Base-by-base conservation (phyloP, 2,888 invertebrate genomes). In the Lamellibrachia columna region DNA sequence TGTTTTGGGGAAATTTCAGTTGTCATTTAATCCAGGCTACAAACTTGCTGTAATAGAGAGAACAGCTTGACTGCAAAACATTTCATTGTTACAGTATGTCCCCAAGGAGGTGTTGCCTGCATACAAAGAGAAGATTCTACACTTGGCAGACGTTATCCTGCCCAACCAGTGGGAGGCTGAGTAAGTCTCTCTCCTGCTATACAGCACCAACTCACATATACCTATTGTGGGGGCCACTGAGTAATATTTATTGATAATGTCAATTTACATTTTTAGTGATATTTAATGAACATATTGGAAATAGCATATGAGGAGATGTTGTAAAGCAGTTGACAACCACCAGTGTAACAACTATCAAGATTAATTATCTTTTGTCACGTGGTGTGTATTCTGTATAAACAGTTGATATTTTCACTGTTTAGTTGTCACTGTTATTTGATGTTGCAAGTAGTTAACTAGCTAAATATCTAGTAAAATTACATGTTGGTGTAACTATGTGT, bases 101-200 rank as follows among this genome's bases (percentile, higher is more conserved):
- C 99, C 99, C 0, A 97, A 98, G 96, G 98, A 98, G 91, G 97
- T 99, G 52, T 96, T 99, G 92, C 98, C 98, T 1, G 98, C 99
- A 11, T 99, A 99, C 96, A 97, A 97, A 93, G 98, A 98, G 91
- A 97, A 97, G 93, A 98, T 99, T 55, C 97, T 99, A 92, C 98
- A 99, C 4, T 96, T 99, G 90, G 99, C 99, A 0, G 98, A 99
- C 96, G 98, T 99, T 93, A 97, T 99, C 92, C 99, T 99, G 6
- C 99, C 99, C 0, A 99, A 99, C 97, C 99, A 99, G 96, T 99
- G 98, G 97, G 99, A 99, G 97, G 97, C 98, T 40, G 97, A 98
- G 98, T 98, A 96, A 97, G 97, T 97, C 92, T 93, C 92, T 90
- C 22, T 53, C n/a, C 22, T 22, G 22, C n/a, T 6, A 75, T 75